These are phyloP conservation scores for Orthosia incerta DNA, from an alignment of 2,888 invertebrate species.

Conservation along the genomic window DNA sequence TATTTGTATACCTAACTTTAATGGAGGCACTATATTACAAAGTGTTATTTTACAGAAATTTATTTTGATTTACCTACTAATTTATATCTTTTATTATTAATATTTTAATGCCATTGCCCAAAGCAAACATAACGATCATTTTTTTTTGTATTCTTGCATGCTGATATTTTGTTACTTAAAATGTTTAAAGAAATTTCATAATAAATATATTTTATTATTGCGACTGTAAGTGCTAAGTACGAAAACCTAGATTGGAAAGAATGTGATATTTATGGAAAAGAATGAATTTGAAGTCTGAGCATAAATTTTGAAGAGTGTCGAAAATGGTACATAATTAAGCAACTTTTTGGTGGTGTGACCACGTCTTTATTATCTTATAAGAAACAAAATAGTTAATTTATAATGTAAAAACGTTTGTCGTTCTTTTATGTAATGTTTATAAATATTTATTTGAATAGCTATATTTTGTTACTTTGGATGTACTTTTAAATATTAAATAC, in stretches of 20 bases:
- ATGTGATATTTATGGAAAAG: conserved; percentile 35
- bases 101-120: no score
- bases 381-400: conserved; percentile 24
- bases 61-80: no score
- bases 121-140: no score
- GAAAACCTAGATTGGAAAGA: conserved; percentile 17
- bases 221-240: conserved; percentile 30
- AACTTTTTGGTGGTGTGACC: conserved; percentile 49
- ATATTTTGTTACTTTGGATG: conserved; percentile 44
- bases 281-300: conserved; percentile 46
- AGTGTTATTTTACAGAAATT: no score
- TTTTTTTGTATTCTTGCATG: no score
- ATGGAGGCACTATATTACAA: no score
- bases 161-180: no score
- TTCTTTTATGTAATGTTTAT: conserved; percentile 11
- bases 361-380: conserved; percentile 28
- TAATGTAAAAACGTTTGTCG: conserved; percentile 18
- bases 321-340: neutral
- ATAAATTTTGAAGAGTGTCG: conserved; percentile 9
- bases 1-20: no score
- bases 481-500: conserved; percentile 45
- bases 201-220: no score
- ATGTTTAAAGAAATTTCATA: no score
- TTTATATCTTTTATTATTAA: no score
- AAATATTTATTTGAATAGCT: conserved; percentile 26